A percentile compares a stretch with the other conserved stretches of the same genome.
Evolutionary conservation across 2,797 vertebrate species (phyloP).

Genomic region (Coluber constrictor): DNA sequence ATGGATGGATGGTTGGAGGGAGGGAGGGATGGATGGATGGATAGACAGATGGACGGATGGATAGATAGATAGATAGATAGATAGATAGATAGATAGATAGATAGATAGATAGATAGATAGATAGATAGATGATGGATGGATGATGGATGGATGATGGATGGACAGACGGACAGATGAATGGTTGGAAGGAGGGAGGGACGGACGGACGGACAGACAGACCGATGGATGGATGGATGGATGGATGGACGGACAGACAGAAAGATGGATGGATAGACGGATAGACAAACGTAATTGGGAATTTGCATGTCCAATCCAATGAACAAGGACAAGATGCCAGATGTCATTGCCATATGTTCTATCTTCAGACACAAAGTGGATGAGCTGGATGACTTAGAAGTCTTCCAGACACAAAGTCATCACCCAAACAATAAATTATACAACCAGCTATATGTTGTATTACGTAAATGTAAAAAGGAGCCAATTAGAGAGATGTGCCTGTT

Average conservation of each 20-base stretch:
- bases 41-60: too few relatives aligned
- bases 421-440: not conserved
- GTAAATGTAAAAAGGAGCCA: not conserved
- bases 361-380: not conserved
- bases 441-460: not conserved
- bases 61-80: too few relatives aligned
- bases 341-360: not conserved
- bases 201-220: accelerated
- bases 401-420: not conserved
- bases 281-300: not conserved
- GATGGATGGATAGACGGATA: too few relatives aligned
- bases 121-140: not conserved
- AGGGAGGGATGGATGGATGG: too few relatives aligned
- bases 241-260: too few relatives aligned
- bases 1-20: too few relatives aligned
- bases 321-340: not conserved
- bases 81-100: too few relatives aligned
- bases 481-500: not conserved
- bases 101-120: too few relatives aligned
- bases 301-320: not conserved
- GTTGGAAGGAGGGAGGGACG: accelerated
- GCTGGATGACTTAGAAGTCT: not conserved
- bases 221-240: too few relatives aligned
- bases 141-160: too few relatives aligned
- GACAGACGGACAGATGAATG: too few relatives aligned